Percentiles rank a stretch among this genome's conserved stretches.
These are phyloP conservation scores for Morphnarchus princeps DNA, from an alignment of 2,113 vertebrate genomes.

Conservation along the genomic window DNA sequence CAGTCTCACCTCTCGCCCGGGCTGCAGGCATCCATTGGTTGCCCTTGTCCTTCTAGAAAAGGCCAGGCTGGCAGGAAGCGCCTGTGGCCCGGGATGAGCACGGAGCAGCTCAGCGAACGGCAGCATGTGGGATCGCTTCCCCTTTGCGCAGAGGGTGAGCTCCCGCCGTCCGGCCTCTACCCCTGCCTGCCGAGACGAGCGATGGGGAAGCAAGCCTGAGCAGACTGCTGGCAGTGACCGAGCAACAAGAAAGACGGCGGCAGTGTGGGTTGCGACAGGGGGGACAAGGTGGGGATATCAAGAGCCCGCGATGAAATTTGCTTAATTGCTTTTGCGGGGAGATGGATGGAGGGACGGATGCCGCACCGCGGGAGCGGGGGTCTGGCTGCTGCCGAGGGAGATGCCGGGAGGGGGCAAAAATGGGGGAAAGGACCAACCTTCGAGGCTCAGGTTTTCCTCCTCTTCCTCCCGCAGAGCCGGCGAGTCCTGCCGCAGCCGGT, in stretches of 20 bases:
- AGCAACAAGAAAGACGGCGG: neutral
- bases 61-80: neutral
- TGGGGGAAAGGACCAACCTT: neutral
- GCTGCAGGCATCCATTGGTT: neutral
- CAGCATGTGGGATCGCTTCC: accelerated
- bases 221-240: neutral
- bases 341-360: no score
- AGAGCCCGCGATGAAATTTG: no score
- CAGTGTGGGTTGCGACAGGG: neutral
- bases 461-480: neutral
- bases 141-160: accelerated
- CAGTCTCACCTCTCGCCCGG: accelerated
- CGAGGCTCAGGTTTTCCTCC: neutral
- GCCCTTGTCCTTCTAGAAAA: neutral
- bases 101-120: accelerated
- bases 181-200: neutral
- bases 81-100: neutral
- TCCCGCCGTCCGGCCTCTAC: accelerated
- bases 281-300: no score
- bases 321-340: no score
- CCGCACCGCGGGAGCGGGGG: no score
- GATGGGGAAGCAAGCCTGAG: neutral
- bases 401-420: neutral
- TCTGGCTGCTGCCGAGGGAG: no score
- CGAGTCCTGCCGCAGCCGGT: neutral